Evolutionary conservation across 2,888 invertebrate genomes (phyloP).

Genomic region (Empis stercorea): DNA sequence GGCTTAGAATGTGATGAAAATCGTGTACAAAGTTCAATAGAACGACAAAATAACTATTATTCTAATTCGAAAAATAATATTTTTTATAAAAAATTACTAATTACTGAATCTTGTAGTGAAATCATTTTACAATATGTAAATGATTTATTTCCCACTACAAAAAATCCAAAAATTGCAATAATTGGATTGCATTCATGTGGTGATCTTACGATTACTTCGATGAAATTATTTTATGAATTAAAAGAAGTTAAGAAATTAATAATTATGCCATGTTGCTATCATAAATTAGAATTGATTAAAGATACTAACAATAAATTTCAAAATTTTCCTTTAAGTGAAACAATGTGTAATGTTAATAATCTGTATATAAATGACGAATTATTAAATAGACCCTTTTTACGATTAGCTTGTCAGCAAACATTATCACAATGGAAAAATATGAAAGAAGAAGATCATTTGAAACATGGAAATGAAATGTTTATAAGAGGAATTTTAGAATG

Average conservation of each 20-base stretch:
- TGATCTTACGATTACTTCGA: slow-evolving; percentile 55
- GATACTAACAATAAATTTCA: slow-evolving; percentile 35
- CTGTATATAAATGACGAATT: slow-evolving; percentile 17
- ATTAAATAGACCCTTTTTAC: slow-evolving; percentile 53
- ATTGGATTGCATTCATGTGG: slow-evolving; percentile 67
- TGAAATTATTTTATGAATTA: slow-evolving; percentile 50
- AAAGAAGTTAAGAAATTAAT: slow-evolving; percentile 42
- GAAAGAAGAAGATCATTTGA: slow-evolving; percentile 34
- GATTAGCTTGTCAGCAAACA: slow-evolving; percentile 58
- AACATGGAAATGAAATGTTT: slow-evolving; percentile 38
- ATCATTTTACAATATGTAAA: slow-evolving; percentile 37
- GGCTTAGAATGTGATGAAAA: slow-evolving; percentile 51
- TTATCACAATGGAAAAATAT: slow-evolving; percentile 40
- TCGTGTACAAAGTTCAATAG: slow-evolving; percentile 44
- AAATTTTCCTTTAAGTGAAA: slow-evolving; percentile 53
- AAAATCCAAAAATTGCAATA: slow-evolving; percentile 25
- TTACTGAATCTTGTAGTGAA: slow-evolving; percentile 40
- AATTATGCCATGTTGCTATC: slow-evolving; percentile 70
- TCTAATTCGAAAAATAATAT: slow-evolving; percentile 40
- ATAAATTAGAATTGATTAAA: slow-evolving; percentile 42
- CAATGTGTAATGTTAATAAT: slow-evolving; percentile 34
- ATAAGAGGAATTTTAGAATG: slow-evolving; percentile 50
- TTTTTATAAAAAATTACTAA: slow-evolving; percentile 44
- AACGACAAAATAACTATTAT: slow-evolving; percentile 44
- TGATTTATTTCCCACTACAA: slow-evolving; percentile 17